These are phyloP conservation scores for Steromphala cineraria DNA, from an alignment of 2,888 invertebrate species.

Conservation along the genomic window DNA sequence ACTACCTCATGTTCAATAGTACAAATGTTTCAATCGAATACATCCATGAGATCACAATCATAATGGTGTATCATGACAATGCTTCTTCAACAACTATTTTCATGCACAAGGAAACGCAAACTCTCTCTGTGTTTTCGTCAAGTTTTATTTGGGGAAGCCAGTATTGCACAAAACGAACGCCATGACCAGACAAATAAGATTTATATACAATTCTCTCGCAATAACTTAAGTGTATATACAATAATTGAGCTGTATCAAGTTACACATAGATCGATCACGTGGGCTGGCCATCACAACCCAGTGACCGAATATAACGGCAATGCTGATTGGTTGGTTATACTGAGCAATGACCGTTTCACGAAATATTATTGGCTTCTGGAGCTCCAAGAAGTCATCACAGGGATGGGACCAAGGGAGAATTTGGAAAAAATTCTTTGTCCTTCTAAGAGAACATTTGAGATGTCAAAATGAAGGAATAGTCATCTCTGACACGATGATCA, in stretches of 20 bases:
- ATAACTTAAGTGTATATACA: constrained; percentile 17
- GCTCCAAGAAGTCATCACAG: neutral
- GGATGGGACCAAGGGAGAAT: neutral
- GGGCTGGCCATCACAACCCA: neutral
- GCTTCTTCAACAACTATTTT: too few species aligned
- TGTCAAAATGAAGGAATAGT: neutral
- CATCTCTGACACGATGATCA: neutral
- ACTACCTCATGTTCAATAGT: too few species aligned
- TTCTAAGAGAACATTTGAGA: neutral
- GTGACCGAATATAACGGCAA: neutral
- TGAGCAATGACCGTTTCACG: neutral
- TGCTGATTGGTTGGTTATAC: neutral
- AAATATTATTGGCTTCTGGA: constrained; percentile 2
- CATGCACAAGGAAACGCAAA: too few species aligned
- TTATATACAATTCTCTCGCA: constrained; percentile 2
- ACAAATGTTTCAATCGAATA: too few species aligned
- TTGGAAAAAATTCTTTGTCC: neutral
- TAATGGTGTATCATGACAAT: too few species aligned
- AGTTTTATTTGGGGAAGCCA: too few species aligned
- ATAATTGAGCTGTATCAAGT: constrained; percentile 14
- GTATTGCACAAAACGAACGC: neutral
- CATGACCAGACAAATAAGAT: constrained; percentile 1
- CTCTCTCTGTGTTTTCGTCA: too few species aligned
- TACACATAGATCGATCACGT: constrained; percentile 13
- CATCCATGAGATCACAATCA: too few species aligned